Percentiles rank a stretch among this genome's conserved stretches.
phyloP scores from a whole-genome alignment of 2,113 vertebrate species.

The Phaethornis superciliosus region DNA sequence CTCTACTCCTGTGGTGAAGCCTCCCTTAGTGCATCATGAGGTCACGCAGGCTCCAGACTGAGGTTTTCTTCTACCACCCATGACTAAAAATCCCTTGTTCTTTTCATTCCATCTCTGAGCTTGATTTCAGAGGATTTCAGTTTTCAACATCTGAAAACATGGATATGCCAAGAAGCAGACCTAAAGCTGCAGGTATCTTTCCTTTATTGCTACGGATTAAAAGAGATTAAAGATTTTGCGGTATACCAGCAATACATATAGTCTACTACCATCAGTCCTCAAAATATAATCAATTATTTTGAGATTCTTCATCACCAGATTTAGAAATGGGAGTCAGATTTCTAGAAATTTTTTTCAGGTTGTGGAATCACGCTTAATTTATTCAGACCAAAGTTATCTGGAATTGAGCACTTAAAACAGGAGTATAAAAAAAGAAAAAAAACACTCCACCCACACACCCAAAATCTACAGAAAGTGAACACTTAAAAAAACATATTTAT shows the following conservation, averaged over 20 bases:
- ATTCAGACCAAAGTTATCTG: not conserved
- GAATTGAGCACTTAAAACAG: not conserved
- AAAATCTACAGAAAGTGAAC: not conserved
- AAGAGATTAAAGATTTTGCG: not conserved
- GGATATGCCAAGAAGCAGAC: not conserved
- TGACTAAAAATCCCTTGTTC: not conserved
- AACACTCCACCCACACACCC: fast-evolving
- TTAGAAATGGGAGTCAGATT: not conserved
- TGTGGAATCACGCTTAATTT: not conserved
- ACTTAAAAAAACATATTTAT: not conserved
- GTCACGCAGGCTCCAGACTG: not conserved
- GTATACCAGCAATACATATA: not conserved
- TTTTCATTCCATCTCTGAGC: not conserved
- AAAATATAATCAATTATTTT: not conserved
- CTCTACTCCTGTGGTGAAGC: not conserved
- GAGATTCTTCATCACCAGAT: not conserved
- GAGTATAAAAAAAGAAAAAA: not conserved
- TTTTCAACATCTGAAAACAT: not conserved
- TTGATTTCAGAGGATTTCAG: not conserved
- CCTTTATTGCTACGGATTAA: not conserved
- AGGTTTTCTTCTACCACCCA: not conserved
- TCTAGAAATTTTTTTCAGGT: not conserved
- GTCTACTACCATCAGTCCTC: not conserved
- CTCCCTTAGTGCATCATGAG: not conserved
- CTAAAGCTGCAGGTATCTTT: not conserved